Evolutionary conservation across 2,888 invertebrate genomes (phyloP), one percentile per base, ranked within the genome.

Genomic region (Napeogenes inachia): DNA sequence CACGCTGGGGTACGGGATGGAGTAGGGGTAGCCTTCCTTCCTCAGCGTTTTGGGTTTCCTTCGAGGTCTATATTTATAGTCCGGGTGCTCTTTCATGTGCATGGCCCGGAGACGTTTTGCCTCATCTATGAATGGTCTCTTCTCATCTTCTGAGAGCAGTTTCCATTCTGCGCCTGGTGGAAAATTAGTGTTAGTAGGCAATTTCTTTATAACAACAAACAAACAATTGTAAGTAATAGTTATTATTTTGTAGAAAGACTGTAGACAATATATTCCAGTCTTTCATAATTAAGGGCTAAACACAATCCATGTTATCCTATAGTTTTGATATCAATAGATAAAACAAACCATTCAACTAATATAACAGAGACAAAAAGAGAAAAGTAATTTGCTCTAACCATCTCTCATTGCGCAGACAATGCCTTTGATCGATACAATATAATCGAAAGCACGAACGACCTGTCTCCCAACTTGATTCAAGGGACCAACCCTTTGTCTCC

Each of bases 91-190:
- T 87, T 96, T 97, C 97, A 97, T 98, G 92, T 98, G 97, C 93
- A 96, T 94, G 30, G 96, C 96, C 55, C 98, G 92, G 73, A 99
- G 93, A 67, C 98, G 93, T 84, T 99, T 99, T 13, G 99, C 98
- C 82, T 99, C 98, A 83, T 99, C 99, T 71, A 99, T 99, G 90
- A 98, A 99, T 35, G 98, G 98, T 77, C 98, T 92, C 88, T 99
- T 99, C 79, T 98, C 98, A 71, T 96, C 95, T 89, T 99, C 99
- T 2, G 96, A 94, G 54, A 99, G 91, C 59, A 96, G 92, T 84
- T 99, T 99, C 99, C 99, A 99, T 91, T 98, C 98, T 13, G 98
- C 97, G 71, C 98, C 95, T 96, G 87, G 1, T 47, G 30, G 62
- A 57, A 58, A 47, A 13, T 42, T 8, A 2, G 42, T 42, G 10